These are phyloP conservation scores for Labia minor DNA, from an alignment of 2,888 invertebrate species.

Conservation along the genomic window DNA sequence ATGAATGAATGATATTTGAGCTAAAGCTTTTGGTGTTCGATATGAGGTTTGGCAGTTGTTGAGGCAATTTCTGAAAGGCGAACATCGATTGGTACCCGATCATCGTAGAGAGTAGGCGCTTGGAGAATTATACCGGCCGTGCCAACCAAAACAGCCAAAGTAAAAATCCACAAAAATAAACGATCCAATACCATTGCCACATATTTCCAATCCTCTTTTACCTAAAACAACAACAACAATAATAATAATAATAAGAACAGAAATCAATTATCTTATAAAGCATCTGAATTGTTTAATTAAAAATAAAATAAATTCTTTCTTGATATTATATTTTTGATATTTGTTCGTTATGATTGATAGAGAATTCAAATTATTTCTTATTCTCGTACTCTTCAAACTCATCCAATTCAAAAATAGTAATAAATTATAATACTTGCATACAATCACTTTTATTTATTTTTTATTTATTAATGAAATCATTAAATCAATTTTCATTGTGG, in stretches of 20 bases:
- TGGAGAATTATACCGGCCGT: conserved; percentile 89
- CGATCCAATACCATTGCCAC: conserved; percentile 96
- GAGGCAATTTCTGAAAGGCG: conserved; percentile 81
- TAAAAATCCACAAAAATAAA: conserved; percentile 94
- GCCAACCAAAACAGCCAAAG: conserved; percentile 85
- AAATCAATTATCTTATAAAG: conserved; percentile 17
- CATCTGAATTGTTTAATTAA: too few species aligned
- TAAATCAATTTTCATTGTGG: too few species aligned
- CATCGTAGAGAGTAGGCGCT: conserved; percentile 89
- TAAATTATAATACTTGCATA: too few species aligned
- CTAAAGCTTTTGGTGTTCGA: conserved; percentile 29
- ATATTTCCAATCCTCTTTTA: conserved; percentile 98
- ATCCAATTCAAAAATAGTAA: too few species aligned
- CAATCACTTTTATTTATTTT: too few species aligned
- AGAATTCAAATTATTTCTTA: too few species aligned
- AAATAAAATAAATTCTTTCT: too few species aligned
- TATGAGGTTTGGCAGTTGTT: conserved; percentile 73
- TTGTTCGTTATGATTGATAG: too few species aligned
- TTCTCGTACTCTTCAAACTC: too few species aligned
- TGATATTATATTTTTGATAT: too few species aligned
- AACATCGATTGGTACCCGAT: conserved; percentile 77
- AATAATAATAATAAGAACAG: not conserved
- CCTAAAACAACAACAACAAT: conserved; percentile 41
- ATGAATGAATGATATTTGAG: too few species aligned
- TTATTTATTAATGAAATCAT: too few species aligned